These are phyloP conservation scores for Himalopsyche tibetana DNA, from an alignment of 2,888 invertebrate genomes.

Conservation along the genomic window DNA sequence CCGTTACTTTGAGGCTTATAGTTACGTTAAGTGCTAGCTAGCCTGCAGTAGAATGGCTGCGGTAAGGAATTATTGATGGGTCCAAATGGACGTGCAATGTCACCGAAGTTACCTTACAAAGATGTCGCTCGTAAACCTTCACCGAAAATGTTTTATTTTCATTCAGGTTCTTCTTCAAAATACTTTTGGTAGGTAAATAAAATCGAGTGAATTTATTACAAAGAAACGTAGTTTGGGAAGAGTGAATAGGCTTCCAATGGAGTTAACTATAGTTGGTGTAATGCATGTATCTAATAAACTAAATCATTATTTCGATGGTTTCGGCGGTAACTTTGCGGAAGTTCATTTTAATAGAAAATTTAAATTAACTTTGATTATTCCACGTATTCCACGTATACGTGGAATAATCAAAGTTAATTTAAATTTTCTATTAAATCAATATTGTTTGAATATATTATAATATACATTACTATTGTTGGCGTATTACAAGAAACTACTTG, in stretches of 20 bases:
- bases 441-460: too few relatives aligned
- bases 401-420: too few relatives aligned
- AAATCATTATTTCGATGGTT: too few relatives aligned
- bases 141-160: background rate
- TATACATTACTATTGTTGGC: too few relatives aligned
- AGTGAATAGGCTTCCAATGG: background rate
- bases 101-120: background rate
- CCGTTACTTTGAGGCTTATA: background rate
- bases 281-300: too few relatives aligned
- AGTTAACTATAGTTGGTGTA: too few relatives aligned
- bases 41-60: background rate
- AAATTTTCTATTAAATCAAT: too few relatives aligned
- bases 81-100: slow-evolving; percentile 46
- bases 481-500: too few relatives aligned
- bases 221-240: background rate
- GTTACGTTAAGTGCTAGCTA: background rate
- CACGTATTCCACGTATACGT: too few relatives aligned
- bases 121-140: slow-evolving; percentile 39
- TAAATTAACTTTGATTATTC: too few relatives aligned
- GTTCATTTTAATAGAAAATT: too few relatives aligned
- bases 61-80: slow-evolving; percentile 50
- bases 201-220: background rate
- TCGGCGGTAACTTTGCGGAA: too few relatives aligned
- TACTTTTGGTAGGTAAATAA: background rate
- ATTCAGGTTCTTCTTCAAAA: background rate